phyloP scores from a whole-genome alignment of 2,797 vertebrate species.

The Chanos chanos region DNA sequence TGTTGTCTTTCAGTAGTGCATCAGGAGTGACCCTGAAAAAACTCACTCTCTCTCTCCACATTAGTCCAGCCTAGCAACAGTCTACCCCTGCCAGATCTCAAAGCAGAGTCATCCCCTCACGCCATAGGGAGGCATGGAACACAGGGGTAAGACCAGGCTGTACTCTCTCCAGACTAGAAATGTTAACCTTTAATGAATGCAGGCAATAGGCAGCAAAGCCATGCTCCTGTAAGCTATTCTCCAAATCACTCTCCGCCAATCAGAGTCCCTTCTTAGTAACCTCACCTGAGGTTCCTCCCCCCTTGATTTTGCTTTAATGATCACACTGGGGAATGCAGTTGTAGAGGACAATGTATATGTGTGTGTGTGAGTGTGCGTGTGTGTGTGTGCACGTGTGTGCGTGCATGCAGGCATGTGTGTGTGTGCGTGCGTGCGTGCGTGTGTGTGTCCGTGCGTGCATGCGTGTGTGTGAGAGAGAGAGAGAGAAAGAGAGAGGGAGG shows the following conservation, averaged over 20 bases:
- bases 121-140: background rate
- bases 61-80: constrained; percentile 5
- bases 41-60: constrained; percentile 13
- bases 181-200: constrained; percentile 28
- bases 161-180: background rate
- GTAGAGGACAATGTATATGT: constrained; percentile 23
- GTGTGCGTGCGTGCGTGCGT: background rate
- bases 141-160: background rate
- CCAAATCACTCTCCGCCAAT: constrained; percentile 31
- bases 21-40: no score
- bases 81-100: constrained; percentile 1
- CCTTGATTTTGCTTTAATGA: constrained; percentile 43
- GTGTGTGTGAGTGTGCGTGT: background rate
- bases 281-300: constrained; percentile 23
- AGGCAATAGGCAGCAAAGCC: constrained; percentile 19
- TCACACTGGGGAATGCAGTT: constrained; percentile 39
- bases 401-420: constrained; percentile 14
- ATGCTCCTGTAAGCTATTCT: constrained; percentile 17
- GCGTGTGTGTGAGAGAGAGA: background rate
- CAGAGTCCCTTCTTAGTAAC: constrained; percentile 45
- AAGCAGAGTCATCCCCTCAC: background rate
- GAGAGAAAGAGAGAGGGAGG: background rate
- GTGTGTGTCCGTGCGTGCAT: constrained; percentile 18
- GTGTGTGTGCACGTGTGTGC: constrained; percentile 12
- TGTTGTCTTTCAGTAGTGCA: no score